Evolutionary conservation across 1,140 invertebrate species (phyloP).

Genomic region (Lasioglossum albipes): DNA sequence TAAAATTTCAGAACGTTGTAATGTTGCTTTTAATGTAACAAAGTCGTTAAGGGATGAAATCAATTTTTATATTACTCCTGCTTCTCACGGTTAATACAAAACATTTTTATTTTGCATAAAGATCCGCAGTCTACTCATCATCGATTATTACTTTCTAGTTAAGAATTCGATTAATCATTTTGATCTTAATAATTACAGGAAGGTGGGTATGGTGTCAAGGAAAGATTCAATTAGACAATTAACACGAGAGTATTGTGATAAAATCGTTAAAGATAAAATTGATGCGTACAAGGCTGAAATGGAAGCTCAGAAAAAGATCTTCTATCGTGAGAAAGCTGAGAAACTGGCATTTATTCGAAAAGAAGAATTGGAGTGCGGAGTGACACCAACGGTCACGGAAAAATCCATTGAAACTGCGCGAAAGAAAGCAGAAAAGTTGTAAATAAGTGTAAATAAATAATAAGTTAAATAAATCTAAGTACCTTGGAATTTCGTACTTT

Average conservation of each 20-base stretch:
- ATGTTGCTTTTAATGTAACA: too few species aligned
- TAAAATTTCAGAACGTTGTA: too few species aligned
- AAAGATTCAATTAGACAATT: constrained; percentile 85
- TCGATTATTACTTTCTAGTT: neutral
- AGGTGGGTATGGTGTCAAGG: constrained; percentile 62
- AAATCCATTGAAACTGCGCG: constrained; percentile 84
- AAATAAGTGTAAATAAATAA: constrained; percentile 1
- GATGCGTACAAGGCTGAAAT: constrained; percentile 83
- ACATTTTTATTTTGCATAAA: too few species aligned
- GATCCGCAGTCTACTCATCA: too few species aligned
- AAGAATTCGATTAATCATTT: neutral
- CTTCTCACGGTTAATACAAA: too few species aligned
- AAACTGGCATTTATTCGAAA: constrained; percentile 85
- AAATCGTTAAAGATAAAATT: constrained; percentile 84
- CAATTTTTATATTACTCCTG: too few species aligned
- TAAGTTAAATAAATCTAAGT: constrained; percentile 28
- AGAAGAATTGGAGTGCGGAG: constrained; percentile 85
- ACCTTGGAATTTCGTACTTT: neutral
- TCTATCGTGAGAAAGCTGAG: constrained; percentile 82
- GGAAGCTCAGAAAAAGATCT: constrained; percentile 85
- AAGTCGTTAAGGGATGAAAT: too few species aligned
- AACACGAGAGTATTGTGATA: constrained; percentile 84
- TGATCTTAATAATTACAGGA: neutral
- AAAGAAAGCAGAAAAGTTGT: constrained; percentile 79
- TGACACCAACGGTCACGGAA: constrained; percentile 83